A percentile compares a stretch with the other conserved stretches of the same genome.
Evolutionary conservation across 2,797 vertebrate genomes (phyloP).

Genomic region (Sternarchorhynchus goeldii): DNA sequence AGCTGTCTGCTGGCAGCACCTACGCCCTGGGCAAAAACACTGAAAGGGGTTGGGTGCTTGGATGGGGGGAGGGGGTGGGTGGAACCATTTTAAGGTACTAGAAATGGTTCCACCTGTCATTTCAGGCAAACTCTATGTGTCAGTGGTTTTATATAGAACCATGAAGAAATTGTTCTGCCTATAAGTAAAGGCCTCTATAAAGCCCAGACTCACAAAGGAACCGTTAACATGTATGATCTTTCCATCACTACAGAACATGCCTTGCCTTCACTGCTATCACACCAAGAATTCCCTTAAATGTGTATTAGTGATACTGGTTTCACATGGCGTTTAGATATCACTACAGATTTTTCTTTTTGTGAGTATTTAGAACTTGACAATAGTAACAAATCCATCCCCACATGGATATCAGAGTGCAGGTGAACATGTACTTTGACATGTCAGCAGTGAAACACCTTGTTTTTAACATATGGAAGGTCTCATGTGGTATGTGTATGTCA

Average conservation of each 20-base stretch:
- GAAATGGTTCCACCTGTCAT: not conserved
- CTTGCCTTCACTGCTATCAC: not conserved
- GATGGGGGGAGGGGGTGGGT: not conserved
- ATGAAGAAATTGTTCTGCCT: too few species aligned
- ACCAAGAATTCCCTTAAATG: conserved; percentile 10
- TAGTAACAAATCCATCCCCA: not conserved
- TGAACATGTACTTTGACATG: conserved; percentile 54
- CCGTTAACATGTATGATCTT: not conserved
- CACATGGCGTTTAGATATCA: not conserved
- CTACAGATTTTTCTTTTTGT: too few species aligned
- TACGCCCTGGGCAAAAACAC: not conserved
- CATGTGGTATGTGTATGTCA: conserved; percentile 65
- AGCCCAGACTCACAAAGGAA: not conserved
- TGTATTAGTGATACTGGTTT: conserved; percentile 18
- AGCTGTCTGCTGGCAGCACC: conserved; percentile 4
- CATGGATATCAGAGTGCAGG: conserved; percentile 48
- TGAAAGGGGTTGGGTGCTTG: not conserved
- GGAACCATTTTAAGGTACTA: not conserved
- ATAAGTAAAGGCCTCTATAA: not conserved
- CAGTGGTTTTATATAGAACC: too few species aligned
- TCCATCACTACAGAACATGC: too few species aligned
- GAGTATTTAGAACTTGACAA: too few species aligned
- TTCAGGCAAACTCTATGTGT: too few species aligned
- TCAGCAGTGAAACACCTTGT: conserved; percentile 57
- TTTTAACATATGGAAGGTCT: conserved; percentile 68